Evolutionary conservation across 1,140 invertebrate genomes (phyloP), one percentile per base, ranked within the genome.

Genomic region (Rhopalosiphum maidis): DNA sequence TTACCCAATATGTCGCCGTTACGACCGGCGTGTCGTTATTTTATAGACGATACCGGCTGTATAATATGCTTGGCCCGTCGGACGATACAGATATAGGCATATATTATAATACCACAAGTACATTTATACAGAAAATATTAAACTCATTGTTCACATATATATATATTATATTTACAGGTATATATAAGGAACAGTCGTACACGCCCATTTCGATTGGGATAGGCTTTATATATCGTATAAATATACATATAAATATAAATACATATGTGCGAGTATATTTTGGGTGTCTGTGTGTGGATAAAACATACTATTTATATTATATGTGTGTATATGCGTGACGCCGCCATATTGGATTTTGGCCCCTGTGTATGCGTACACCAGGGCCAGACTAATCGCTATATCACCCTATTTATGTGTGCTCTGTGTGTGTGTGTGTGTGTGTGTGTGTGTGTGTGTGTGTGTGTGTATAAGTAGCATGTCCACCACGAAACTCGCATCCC

Each of bases 151-250:
- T 77, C 30, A n/a, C n/a, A 18, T 51, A 5, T 68, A 55, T 60
- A 77, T 77, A 51, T 77, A 77, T 68, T 68, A 68, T 68, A n/a
- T 68, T 68, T 68, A n/a, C n/a, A 51, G 48, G 48, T 77, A n/a
- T 30, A 68, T 68, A 89, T 37, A 90, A 90, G 51, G 88, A 51
- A 90, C n/a, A 35, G 22, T 3, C n/a, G 51, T 55, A 54, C 88
- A 90, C 88, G 88, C 51, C 51, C 88, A 90, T 90, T 90, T 90
- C 21, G 48, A n/a, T 90, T 90, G 89, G 21, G 54, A 90, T 68
- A 90, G 55, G 35, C 89, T 77, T 60, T 90, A 77, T 77, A n/a
- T 30, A 60, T 60, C 30, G n/a, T 77, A 77, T 30, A 51, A 51
- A 51, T 15, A 48, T 15, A 51, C 8, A 46, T 41, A 41, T 54